These are phyloP conservation scores for Sminthurinus aureus DNA, from an alignment of 2,888 invertebrate species.

Conservation along the genomic window DNA sequence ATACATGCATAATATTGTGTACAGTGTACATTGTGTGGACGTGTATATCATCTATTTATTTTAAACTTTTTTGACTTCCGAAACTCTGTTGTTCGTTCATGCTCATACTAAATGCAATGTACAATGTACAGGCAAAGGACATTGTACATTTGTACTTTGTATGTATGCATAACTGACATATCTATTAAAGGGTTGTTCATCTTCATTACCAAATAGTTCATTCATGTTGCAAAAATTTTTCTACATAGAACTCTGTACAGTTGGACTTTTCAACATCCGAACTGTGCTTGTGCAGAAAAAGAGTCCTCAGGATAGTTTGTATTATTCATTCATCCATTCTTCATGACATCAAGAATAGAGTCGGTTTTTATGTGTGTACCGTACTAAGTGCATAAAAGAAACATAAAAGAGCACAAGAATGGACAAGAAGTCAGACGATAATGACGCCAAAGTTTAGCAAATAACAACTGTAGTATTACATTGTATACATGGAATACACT, in stretches of 20 bases:
- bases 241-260: background rate
- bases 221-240: slow-evolving; percentile 15
- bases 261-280: background rate
- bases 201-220: slow-evolving; percentile 22
- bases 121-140: background rate
- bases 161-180: background rate
- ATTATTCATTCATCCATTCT: background rate
- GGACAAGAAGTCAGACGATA: too few species aligned
- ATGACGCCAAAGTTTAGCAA: too few species aligned
- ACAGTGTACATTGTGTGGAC: background rate
- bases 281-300: background rate
- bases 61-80: background rate
- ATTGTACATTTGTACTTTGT: background rate
- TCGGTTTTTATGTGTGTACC: background rate
- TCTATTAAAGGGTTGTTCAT: background rate
- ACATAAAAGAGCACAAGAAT: too few species aligned
- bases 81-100: background rate
- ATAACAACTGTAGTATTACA: too few species aligned
- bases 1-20: background rate
- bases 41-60: background rate
- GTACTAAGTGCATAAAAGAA: background rate
- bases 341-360: background rate
- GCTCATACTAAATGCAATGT: background rate
- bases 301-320: background rate
- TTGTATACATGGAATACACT: too few species aligned